Conservation (phyloP, 2,888 invertebrate genomes). For the Ypsolopha sequella region DNA sequence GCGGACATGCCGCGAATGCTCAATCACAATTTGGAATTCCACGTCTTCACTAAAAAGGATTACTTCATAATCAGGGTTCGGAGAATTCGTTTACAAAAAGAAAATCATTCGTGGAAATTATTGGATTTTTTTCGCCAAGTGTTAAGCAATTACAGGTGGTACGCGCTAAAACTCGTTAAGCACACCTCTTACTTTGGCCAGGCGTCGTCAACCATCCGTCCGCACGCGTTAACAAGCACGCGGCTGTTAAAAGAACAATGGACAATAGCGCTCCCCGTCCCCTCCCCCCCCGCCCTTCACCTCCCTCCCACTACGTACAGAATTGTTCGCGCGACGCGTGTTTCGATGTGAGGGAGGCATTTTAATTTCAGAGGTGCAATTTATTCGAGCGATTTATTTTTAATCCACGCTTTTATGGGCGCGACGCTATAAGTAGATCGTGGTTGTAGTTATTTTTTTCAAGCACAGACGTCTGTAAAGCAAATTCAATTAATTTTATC, state of each 20-base stretch:
- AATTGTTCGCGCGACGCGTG: slow-evolving; percentile 31
- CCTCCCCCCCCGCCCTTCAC: slow-evolving; percentile 9
- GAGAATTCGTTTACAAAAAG: no score
- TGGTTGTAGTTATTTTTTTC: slow-evolving; percentile 47
- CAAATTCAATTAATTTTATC: slow-evolving; percentile 1
- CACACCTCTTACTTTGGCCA: slow-evolving; percentile 28
- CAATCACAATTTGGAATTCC: slow-evolving; percentile 17
- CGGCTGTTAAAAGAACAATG: slow-evolving; percentile 67
- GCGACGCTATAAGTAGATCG: slow-evolving; percentile 59
- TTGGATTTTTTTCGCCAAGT: slow-evolving; percentile 3
- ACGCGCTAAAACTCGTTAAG: neutral
- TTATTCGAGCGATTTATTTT: slow-evolving; percentile 71
- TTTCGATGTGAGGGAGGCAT: slow-evolving; percentile 56
- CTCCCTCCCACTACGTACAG: neutral
- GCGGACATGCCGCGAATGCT: slow-evolving; percentile 38
- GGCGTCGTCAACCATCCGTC: slow-evolving; percentile 24
- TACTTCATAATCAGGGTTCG: neutral
- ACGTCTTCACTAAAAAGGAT: slow-evolving; percentile 15
- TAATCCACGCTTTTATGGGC: slow-evolving; percentile 69
- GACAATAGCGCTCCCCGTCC: slow-evolving; percentile 41
- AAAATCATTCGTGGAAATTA: neutral
- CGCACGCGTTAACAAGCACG: slow-evolving; percentile 49
- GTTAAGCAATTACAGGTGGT: neutral
- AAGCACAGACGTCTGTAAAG: neutral
- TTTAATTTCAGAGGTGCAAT: slow-evolving; percentile 71